These are phyloP conservation scores for Megalopta genalis DNA, from an alignment of 1,140 invertebrate genomes.

Conservation along the genomic window DNA sequence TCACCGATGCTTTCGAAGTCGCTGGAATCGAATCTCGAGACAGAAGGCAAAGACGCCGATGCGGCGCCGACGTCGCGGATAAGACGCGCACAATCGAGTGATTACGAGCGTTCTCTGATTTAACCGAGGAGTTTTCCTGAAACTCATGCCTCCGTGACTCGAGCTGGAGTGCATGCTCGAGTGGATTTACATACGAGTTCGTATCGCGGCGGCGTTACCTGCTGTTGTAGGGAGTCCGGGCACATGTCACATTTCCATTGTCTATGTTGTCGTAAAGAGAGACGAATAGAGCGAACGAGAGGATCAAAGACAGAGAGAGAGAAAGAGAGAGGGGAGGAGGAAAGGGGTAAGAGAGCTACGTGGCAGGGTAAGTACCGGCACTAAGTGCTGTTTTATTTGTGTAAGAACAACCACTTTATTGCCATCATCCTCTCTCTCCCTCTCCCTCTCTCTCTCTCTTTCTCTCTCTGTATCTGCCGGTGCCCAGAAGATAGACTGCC, in stretches of 20 bases:
- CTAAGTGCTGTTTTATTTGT: constrained; percentile 80
- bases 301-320: constrained; percentile 4
- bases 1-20: too few species aligned
- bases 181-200: constrained; percentile 76
- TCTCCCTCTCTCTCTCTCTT: neutral
- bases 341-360: constrained; percentile 3
- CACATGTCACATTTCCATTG: constrained; percentile 79
- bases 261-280: constrained; percentile 70
- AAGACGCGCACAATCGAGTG: constrained; percentile 22
- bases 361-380: constrained; percentile 74
- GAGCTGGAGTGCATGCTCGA: constrained; percentile 67
- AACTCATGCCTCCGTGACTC: constrained; percentile 61
- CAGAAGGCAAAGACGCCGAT: too few species aligned
- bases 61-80: neutral
- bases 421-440: constrained; percentile 15
- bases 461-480: neutral
- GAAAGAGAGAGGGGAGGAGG: constrained; percentile 50
- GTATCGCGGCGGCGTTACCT: constrained; percentile 65
- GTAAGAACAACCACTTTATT: constrained; percentile 77
- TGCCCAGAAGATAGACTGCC: constrained; percentile 43
- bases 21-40: too few species aligned
- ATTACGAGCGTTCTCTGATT: constrained; percentile 60
- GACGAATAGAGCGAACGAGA: constrained; percentile 4
- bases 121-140: constrained; percentile 65
- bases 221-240: constrained; percentile 64